phyloP scores from a whole-genome alignment of 2,797 vertebrate species.

The Gadopsis marmoratus region DNA sequence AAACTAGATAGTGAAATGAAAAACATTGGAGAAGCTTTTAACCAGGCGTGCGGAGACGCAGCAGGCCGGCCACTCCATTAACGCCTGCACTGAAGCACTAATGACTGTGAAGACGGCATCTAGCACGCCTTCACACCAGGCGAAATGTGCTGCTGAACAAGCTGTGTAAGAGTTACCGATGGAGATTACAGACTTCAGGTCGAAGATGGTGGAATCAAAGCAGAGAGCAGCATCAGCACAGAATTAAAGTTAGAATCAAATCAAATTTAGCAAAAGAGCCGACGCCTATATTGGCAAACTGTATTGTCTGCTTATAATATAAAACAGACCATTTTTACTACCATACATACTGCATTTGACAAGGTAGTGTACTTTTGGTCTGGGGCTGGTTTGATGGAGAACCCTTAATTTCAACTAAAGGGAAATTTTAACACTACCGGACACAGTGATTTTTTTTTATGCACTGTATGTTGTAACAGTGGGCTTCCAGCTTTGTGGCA shows the following conservation, averaged over 20 bases:
- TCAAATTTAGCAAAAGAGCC: background rate
- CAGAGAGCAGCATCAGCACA: background rate
- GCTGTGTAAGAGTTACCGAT: slow-evolving; percentile 22
- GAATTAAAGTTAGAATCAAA: background rate
- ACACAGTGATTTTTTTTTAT: background rate
- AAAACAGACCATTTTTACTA: background rate
- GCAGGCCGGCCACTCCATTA: slow-evolving; percentile 57
- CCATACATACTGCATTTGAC: background rate
- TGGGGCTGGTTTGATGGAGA: background rate
- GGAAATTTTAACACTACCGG: background rate
- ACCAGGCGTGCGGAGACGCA: slow-evolving; percentile 39
- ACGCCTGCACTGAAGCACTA: slow-evolving; percentile 47
- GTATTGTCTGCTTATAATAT: background rate
- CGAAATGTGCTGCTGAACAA: slow-evolving; percentile 26
- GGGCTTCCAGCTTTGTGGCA: background rate
- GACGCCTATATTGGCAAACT: background rate
- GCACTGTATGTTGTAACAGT: background rate
- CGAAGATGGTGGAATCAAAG: slow-evolving; percentile 27
- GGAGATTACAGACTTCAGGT: slow-evolving; percentile 4
- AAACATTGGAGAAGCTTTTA: slow-evolving; percentile 52
- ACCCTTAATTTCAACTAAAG: background rate
- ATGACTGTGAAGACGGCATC: slow-evolving; percentile 50
- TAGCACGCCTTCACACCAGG: slow-evolving; percentile 60
- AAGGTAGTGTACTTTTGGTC: background rate
- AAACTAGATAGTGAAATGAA: slow-evolving; percentile 29